A percentile compares a stretch with the other conserved stretches of the same genome.
phyloP scores from a whole-genome alignment of 2,888 invertebrate species.

The Ormyrus thymus region DNA sequence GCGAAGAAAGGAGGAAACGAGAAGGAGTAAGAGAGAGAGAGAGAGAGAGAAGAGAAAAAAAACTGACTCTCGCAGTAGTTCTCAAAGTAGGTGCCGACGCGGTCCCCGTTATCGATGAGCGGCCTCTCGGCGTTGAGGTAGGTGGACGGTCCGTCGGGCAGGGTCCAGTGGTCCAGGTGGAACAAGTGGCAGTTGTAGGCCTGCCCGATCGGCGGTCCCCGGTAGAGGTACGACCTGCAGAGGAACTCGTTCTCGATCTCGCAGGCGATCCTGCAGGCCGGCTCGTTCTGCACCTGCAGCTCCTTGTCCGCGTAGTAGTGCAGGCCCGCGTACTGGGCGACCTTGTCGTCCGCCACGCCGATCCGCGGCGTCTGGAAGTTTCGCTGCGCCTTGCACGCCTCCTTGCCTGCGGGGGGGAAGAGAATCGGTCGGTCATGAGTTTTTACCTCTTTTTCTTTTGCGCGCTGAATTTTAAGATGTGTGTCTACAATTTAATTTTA shows the following conservation, averaged over 20 bases:
- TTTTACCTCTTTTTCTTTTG: no score
- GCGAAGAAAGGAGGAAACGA: no score
- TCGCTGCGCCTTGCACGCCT: conserved; percentile 90
- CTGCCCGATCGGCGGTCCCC: conserved; percentile 81
- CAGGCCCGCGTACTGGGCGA: conserved; percentile 92
- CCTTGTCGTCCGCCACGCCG: conserved; percentile 93
- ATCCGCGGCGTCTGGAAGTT: conserved; percentile 88
- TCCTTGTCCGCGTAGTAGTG: conserved; percentile 97
- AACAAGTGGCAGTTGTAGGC: conserved; percentile 94
- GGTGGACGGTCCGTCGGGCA: conserved; percentile 94
- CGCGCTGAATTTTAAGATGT: no score
- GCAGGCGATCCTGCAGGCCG: conserved; percentile 92
- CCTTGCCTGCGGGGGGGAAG: conserved; percentile 76
- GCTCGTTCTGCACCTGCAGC: conserved; percentile 90
- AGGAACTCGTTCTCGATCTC: conserved; percentile 95
- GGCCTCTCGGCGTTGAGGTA: conserved; percentile 93
- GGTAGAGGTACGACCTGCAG: conserved; percentile 88
- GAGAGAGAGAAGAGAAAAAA: neutral
- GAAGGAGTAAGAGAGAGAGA: no score
- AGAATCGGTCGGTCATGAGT: neutral
- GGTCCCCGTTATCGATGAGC: conserved; percentile 92
- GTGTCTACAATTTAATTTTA: no score
- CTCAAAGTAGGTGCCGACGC: conserved; percentile 92
- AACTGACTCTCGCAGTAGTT: conserved; percentile 92
- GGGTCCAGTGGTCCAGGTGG: conserved; percentile 93